Evolutionary conservation across 2,113 vertebrate species (phyloP).

Genomic region (Clarias macrocephalus): DNA sequence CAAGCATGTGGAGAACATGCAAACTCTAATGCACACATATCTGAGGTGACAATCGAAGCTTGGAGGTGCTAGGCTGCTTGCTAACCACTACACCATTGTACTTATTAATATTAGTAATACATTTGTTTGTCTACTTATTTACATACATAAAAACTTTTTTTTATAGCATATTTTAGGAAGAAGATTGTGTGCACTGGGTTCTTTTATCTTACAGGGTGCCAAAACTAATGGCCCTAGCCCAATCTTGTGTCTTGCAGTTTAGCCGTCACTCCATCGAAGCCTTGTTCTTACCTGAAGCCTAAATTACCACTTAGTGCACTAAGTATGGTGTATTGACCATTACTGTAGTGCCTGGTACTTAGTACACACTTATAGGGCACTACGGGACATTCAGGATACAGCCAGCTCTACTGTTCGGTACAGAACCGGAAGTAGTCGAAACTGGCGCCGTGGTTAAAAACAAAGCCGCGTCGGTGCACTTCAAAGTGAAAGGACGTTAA

Average conservation of each 20-base stretch:
- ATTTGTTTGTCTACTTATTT: too few species aligned
- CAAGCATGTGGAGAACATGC: too few species aligned
- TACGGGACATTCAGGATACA: not conserved
- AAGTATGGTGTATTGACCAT: not conserved
- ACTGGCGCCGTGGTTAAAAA: conserved; percentile 75
- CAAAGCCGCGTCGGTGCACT: conserved; percentile 53
- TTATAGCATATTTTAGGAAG: not conserved
- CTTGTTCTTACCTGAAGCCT: not conserved
- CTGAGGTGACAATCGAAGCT: too few species aligned
- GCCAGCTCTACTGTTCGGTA: not conserved
- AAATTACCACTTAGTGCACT: not conserved
- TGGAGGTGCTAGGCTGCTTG: too few species aligned
- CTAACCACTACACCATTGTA: too few species aligned
- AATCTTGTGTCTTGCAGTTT: too few species aligned
- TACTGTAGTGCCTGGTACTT: not conserved
- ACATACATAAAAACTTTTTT: too few species aligned
- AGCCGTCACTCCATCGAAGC: not conserved
- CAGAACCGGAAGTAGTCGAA: conserved; percentile 68
- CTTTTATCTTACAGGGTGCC: not conserved
- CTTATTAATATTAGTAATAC: not conserved
- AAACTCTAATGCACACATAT: too few species aligned
- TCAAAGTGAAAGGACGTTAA: conserved; percentile 51
- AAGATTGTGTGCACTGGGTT: not conserved
- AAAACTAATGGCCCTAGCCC: not conserved
- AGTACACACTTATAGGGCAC: not conserved